Base-by-base conservation (phyloP, 2,888 invertebrate genomes). In the Polymixis flavicincta region DNA sequence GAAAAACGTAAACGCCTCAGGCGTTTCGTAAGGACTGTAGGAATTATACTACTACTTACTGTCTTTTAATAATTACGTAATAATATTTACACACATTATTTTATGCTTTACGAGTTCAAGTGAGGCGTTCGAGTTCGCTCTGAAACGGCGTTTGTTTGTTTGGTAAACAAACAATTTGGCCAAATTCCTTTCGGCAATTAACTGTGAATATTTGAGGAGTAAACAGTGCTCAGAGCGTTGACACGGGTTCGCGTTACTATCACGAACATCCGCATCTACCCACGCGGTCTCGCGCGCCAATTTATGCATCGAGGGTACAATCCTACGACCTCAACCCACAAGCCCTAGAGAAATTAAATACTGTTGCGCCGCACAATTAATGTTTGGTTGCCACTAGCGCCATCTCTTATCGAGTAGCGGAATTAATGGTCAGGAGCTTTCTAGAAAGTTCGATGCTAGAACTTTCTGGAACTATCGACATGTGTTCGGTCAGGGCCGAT, bases 261-360 rank as follows among this genome's bases (percentile, higher is more conserved):
- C 94, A 88, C 81, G 88, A 89, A 90, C 93, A 93, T 95, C 95
- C 95, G 94, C 89, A 88, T 88, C 91, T 71, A 57, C 94, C 95
- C 94, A 95, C 95, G 92, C 94, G 87, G 89, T 85, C 90, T 88
- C 91, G 89, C 90, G 90, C 90, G 92, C 92, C 92, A 94, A 95
- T 94, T 94, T 92, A 91, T 90, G 89, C 90, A 89, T 88, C 83
- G 87, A 88, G 87, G 84, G 86, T 86, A 87, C 81, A 90, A 90
- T 89, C 91, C 92, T 91, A 92, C 92, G 90, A 90, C 91, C 90
- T 91, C 92, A 89, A 83, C 93, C 92, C 92, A 92, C 93, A 88
- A 85, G 78, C 88, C 85, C 83, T 88, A 88, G 89, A 89, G 85
- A 89, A 88, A 90, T 74, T 65, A 81, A 67, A 69, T n/a, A n/a